Conservation (phyloP, 30 jellyfish, hydroid and myxozoan genomes). For the Pseudorhiza aurosa region DNA sequence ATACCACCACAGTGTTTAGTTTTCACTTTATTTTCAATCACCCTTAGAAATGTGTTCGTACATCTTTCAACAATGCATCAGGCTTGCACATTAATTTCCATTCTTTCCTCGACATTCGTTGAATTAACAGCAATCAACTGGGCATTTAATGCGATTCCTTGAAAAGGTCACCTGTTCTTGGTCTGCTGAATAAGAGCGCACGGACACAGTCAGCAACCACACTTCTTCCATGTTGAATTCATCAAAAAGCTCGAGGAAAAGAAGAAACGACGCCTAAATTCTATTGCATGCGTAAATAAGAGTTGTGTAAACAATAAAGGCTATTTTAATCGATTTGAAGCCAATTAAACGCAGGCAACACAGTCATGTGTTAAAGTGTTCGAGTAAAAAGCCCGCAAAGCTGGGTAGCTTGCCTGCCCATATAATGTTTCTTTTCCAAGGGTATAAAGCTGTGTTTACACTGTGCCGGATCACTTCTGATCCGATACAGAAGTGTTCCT, state of each 20-base stretch:
- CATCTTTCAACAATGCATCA: constrained; percentile 2
- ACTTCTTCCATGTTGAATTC: not conserved
- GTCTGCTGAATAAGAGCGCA: constrained; percentile 12
- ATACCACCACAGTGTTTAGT: not conserved
- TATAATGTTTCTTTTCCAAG: no score
- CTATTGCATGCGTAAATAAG: constrained; percentile 35
- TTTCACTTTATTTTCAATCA: not conserved
- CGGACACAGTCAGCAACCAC: constrained; percentile 13
- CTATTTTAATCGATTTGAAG: constrained; percentile 5
- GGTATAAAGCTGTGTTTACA: no score
- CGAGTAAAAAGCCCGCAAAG: not conserved
- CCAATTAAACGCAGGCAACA: constrained; percentile 3
- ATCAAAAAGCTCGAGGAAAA: not conserved
- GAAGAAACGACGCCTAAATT: not conserved
- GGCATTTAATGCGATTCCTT: constrained; percentile 8
- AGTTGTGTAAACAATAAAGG: constrained; percentile 31
- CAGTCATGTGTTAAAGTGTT: constrained; percentile 7
- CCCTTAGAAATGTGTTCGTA: not conserved
- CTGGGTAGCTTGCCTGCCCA: no score
- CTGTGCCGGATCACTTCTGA: no score
- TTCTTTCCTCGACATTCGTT: constrained; percentile 1
- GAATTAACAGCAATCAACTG: constrained; percentile 5
- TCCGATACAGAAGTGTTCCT: no score
- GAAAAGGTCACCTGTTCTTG: constrained; percentile 44
- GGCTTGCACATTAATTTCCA: not conserved